Percentiles rank a stretch among this genome's conserved stretches.
These are phyloP conservation scores for Eurystomus glaucurus DNA, from an alignment of 2,797 vertebrate genomes.

Conservation along the genomic window DNA sequence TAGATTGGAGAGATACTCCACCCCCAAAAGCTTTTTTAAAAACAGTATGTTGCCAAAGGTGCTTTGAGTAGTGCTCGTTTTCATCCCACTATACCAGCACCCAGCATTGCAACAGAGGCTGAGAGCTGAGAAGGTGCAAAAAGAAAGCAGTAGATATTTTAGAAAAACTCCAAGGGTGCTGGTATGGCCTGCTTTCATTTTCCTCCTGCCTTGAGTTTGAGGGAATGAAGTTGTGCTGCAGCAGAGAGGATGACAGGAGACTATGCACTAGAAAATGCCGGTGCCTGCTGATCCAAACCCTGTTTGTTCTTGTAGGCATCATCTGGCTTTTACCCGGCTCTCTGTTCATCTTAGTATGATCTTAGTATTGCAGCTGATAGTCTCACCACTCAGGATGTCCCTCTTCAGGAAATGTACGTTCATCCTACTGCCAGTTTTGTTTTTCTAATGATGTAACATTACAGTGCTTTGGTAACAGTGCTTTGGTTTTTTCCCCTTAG, in stretches of 20 bases:
- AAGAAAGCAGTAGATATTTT: not conserved
- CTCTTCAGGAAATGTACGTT: not conserved
- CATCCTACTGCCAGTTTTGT: not conserved
- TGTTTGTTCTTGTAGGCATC: not conserved
- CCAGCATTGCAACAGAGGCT: not conserved
- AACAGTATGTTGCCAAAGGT: not conserved
- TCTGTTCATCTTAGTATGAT: not conserved
- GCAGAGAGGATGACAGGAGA: not conserved
- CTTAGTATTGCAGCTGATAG: not conserved
- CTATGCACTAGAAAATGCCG: not conserved
- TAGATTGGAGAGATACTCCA: not conserved
- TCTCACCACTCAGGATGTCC: not conserved
- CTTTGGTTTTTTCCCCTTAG: not conserved
- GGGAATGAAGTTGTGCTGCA: not conserved
- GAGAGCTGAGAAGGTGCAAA: not conserved
- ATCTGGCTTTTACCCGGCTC: not conserved
- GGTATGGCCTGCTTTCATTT: not conserved
- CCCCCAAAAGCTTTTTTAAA: not conserved
- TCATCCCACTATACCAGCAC: not conserved
- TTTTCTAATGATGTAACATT: not conserved
- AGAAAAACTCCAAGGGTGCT: not conserved
- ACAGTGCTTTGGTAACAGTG: not conserved
- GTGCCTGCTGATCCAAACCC: not conserved
- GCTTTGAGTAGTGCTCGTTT: not conserved
- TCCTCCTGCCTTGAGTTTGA: not conserved